Conservation (phyloP, 2,113 vertebrate species). For the cattle (Bos taurus) region ARS-UCD2.0 NC_037357.1:106156501-106157000, state of each 20-base stretch:
- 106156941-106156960: background rate
- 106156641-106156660: background rate
- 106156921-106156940: background rate
- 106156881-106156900: background rate
- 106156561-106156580: background rate
- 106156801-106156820: background rate
- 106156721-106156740: background rate
- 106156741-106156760: background rate
- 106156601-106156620: background rate
- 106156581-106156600: background rate
- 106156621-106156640: background rate
- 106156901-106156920: background rate
- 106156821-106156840: background rate
- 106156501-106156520: background rate
- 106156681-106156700: background rate
- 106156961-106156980: background rate
- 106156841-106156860: background rate
- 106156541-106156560: background rate
- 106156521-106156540: background rate
- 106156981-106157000: background rate
- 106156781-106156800: background rate
- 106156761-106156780: background rate
- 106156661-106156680: background rate
- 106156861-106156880: constrained; percentile 3
- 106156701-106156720: background rate